A percentile compares a stretch with the other conserved stretches of the same genome.
These are phyloP conservation scores for Platycheirus rosarum DNA, from an alignment of 2,888 invertebrate genomes.

Conservation along the genomic window DNA sequence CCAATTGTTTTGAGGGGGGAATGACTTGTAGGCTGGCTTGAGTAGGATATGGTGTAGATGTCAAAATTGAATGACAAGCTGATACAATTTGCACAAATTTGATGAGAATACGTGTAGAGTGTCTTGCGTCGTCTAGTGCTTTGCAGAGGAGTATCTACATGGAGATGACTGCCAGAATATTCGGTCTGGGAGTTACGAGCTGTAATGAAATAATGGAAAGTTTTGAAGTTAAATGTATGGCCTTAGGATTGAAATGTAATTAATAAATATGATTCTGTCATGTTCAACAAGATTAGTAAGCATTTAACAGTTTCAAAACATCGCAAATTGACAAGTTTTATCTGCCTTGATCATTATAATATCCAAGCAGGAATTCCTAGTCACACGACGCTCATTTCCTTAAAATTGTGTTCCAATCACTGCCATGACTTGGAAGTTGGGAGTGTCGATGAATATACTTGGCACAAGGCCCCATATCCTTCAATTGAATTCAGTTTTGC, in stretches of 20 bases:
- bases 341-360: no score
- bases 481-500: no score
- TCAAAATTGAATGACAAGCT: slow-evolving; percentile 25
- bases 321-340: no score
- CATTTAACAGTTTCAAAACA: neutral
- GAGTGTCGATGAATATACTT: no score
- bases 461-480: no score
- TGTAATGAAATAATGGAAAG: slow-evolving; percentile 46
- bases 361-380: no score
- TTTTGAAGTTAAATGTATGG: slow-evolving; percentile 5
- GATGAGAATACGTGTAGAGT: slow-evolving; percentile 21
- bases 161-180: slow-evolving; percentile 10
- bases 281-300: neutral
- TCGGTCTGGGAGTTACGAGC: slow-evolving; percentile 28
- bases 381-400: no score
- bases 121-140: slow-evolving; percentile 26
- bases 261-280: slow-evolving; percentile 12
- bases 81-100: slow-evolving; percentile 40
- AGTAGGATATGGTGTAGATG: neutral
- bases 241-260: neutral
- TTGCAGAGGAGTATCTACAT: slow-evolving; percentile 27
- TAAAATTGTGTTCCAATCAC: no score
- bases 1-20: slow-evolving; percentile 17
- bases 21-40: neutral
- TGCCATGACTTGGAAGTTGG: no score